These are phyloP conservation scores for Delichon dasypus DNA, from an alignment of 2,797 vertebrate species.

Conservation along the genomic window DNA sequence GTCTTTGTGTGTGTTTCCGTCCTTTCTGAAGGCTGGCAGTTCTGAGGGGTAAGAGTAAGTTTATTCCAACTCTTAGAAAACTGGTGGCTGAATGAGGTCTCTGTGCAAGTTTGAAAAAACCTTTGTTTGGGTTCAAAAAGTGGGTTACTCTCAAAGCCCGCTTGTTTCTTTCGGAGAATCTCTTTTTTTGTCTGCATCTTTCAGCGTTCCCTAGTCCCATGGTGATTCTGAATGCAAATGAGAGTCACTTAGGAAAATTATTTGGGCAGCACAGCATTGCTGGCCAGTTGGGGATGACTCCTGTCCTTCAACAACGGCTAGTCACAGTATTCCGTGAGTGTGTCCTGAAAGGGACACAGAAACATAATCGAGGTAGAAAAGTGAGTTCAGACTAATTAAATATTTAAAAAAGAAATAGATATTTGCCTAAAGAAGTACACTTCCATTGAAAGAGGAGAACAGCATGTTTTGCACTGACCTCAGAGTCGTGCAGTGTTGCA, in stretches of 20 bases:
- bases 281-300: background rate
- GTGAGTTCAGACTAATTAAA: background rate
- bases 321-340: background rate
- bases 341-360: background rate
- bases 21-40: background rate
- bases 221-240: conserved; percentile 25
- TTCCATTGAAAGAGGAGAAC: background rate
- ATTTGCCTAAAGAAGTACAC: background rate
- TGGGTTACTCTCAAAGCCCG: background rate
- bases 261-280: background rate
- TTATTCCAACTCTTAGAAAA: conserved; percentile 10
- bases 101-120: conserved; percentile 12
- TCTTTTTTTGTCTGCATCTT: background rate
- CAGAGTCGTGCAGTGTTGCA: rapidly evolving
- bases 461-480: background rate
- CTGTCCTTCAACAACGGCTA: background rate
- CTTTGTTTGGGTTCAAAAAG: conserved; percentile 8
- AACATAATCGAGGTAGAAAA: background rate
- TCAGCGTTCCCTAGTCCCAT: background rate
- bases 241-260: background rate
- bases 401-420: background rate
- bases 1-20: background rate
- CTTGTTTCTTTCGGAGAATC: background rate
- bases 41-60: background rate
- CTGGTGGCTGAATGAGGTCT: background rate